These are phyloP conservation scores for Notiomystis cincta DNA, from an alignment of 2,113 vertebrate species.

Conservation along the genomic window DNA sequence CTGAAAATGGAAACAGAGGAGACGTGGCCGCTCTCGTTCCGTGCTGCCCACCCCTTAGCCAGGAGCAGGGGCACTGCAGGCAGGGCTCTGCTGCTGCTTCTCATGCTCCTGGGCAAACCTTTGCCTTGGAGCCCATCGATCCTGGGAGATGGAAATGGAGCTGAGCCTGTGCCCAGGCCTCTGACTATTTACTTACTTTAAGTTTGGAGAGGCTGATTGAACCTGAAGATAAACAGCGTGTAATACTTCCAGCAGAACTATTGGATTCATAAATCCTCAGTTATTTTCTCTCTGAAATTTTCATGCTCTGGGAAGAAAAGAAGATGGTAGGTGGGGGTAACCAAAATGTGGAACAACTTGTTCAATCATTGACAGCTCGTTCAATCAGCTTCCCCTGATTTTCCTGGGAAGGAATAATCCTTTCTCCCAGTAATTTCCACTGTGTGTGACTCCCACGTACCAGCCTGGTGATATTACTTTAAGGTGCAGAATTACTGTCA, in stretches of 20 bases:
- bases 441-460: not conserved
- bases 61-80: not conserved
- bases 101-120: not conserved
- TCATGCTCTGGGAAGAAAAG: not conserved
- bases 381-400: not conserved
- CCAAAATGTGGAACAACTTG: not conserved
- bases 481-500: not conserved
- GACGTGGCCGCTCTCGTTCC: not conserved
- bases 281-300: not conserved
- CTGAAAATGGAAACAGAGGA: slow-evolving; percentile 1
- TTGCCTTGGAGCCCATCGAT: not conserved
- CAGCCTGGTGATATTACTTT: not conserved
- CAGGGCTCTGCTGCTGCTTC: not conserved
- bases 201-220: not conserved
- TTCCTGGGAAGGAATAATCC: not conserved
- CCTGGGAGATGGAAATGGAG: not conserved
- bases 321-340: not conserved
- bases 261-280: not conserved
- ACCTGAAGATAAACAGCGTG: not conserved
- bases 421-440: not conserved
- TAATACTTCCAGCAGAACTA: not conserved
- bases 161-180: not conserved
- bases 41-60: not conserved
- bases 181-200: not conserved
- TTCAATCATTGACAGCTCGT: not conserved